Conservation (phyloP, 2,888 invertebrate species). For the Apamea sordens region DNA sequence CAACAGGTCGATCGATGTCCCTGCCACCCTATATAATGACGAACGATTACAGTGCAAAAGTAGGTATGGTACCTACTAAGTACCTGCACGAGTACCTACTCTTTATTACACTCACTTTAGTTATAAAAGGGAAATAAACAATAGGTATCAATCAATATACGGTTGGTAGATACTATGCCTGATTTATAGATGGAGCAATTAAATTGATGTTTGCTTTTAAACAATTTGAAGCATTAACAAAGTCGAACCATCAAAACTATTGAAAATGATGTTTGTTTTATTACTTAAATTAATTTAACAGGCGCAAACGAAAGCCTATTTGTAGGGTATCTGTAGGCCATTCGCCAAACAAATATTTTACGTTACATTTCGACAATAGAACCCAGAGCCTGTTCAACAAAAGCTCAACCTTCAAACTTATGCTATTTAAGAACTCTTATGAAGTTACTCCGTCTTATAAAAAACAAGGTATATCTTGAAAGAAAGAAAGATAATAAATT, state of each 20-base stretch:
- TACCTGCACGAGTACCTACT: background rate
- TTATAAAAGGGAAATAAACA: background rate
- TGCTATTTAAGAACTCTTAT: background rate
- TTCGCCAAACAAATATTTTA: background rate
- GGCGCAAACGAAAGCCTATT: constrained; percentile 3
- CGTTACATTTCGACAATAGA: background rate
- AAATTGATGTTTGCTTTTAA: constrained; percentile 25
- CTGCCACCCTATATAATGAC: too few species aligned
- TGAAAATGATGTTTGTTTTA: background rate
- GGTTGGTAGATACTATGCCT: background rate
- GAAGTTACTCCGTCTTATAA: background rate
- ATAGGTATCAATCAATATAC: background rate
- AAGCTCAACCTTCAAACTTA: background rate
- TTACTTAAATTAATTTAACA: constrained; percentile 11
- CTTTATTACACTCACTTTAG: background rate
- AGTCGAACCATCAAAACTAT: constrained; percentile 24
- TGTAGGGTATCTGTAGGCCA: background rate
- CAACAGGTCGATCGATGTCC: too few species aligned
- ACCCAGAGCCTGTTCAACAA: background rate
- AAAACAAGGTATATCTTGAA: background rate
- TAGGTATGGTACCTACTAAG: background rate
- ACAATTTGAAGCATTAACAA: constrained; percentile 32
- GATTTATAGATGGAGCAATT: background rate
- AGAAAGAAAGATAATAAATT: too few species aligned
- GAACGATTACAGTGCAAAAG: background rate